A percentile compares a stretch with the other conserved stretches of the same genome.
Conservation (phyloP, 2,797 vertebrate genomes). For the Amniataba percoides region DNA sequence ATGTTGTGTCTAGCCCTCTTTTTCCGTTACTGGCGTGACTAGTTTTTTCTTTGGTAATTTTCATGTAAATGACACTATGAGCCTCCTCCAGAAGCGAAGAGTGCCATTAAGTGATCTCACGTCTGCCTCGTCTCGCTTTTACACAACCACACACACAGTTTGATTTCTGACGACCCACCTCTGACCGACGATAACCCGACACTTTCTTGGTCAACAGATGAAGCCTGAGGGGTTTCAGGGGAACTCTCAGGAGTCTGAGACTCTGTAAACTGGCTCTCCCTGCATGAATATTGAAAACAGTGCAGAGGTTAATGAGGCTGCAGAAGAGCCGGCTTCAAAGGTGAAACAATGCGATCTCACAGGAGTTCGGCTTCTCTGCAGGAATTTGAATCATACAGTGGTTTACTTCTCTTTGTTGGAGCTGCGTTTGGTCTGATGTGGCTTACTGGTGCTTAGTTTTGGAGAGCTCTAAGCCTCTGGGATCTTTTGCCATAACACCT, state of each 20-base stretch:
- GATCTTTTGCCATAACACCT: conserved; percentile 16
- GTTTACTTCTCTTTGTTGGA: conserved; percentile 3
- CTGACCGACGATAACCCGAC: neutral
- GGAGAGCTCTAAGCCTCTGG: neutral
- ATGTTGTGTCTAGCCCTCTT: neutral
- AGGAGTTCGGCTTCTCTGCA: neutral
- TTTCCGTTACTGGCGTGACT: neutral
- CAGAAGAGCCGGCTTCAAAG: neutral
- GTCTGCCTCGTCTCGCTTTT: neutral
- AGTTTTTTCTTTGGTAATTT: neutral
- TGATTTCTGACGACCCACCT: neutral
- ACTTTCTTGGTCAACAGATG: neutral
- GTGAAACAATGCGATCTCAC: conserved; percentile 15
- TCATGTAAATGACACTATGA: neutral
- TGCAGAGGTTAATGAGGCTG: conserved; percentile 36
- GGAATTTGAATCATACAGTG: conserved; percentile 13
- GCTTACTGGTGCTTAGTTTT: conserved; percentile 26
- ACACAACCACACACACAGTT: neutral
- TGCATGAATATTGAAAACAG: conserved; percentile 23
- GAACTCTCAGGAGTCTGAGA: neutral
- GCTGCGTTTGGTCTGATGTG: conserved; percentile 36
- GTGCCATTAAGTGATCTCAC: neutral
- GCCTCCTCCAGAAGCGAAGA: neutral
- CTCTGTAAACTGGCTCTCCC: neutral
- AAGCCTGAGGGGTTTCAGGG: neutral